Evolutionary conservation across 2,888 invertebrate species (phyloP), one percentile per base, ranked within the genome.

Genomic region (Tortrix viridana): DNA sequence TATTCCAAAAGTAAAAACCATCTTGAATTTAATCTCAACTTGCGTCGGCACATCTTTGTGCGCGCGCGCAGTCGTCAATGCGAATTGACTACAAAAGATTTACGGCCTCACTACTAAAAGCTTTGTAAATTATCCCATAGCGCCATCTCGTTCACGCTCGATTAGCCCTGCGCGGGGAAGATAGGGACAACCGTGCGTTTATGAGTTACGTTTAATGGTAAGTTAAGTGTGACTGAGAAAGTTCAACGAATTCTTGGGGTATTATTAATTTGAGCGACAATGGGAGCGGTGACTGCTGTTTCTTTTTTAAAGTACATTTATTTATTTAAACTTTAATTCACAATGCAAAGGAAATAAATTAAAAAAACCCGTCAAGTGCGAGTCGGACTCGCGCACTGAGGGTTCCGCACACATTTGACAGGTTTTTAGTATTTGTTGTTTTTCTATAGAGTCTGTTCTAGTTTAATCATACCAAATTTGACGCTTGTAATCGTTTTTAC

Each of bases 11-110:
- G 47, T 26, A 53, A 37, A 41, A 5, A 44, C 54, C 56, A 47
- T 52, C 37, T 63, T 18, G 26, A 48, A 58, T 62, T 61, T 66
- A 55, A 54, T 61, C 53, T 23, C 47, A 37, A 59, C 64, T 56
- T 65, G 67, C 67, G 67, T 68, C 70, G 71, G 70, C 75, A 69
- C 79, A 84, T 82, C 82, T 79, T 78, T 81, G 75, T 78, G 82
- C 82, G 79, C 79, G 57, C 65, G 77, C 84, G 84, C 85, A 82
- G 69, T 69, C 69, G 78, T 79, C 79, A 75, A 77, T 79, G 77
- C 82, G 77, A 79, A 82, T 79, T 75, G 80, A 79, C 80, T 77
- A 78, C 79, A 76, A 80, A 77, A 85, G 86, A 86, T 88, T 86
- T 85, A 88, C 79, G 80, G 76, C 75, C 74, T 64, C 66, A 55